Evolutionary conservation across 2,113 vertebrate species (phyloP), one percentile per base, ranked within the genome.

Genomic region (Felis chaus): DNA sequence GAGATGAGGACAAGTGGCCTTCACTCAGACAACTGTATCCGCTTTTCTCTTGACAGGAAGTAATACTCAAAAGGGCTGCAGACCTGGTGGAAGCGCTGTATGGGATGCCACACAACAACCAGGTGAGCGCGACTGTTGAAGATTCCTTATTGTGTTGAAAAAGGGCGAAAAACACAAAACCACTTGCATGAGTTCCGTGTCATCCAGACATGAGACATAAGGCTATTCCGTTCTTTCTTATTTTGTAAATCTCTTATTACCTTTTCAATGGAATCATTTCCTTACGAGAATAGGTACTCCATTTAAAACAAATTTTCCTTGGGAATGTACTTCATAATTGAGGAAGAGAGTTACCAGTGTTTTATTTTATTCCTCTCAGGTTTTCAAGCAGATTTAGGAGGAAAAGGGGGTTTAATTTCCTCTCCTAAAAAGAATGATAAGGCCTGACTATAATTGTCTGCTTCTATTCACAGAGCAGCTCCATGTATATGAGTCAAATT

Each of bases 71-170:
- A 98, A 98, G 99, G 97, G 99, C 99, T 19, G 99, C 99, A 1
- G 99, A 99, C 97, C 99, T 99, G 97, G 99, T 99, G 50, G 99
- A 99, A 98, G 99, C 99, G 19, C 99, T 99, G 83, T 99, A 99
- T 48, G 99, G 99, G 85, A 99, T 99, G 99, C 99, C 99, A 66
- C 99, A 99, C 97, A 99, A 99, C 97, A 99, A 99, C 98, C 99
- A 99, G 99, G 99, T 99, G 98, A 99, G 98, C 0, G 0, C 3
- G 15, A 1, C 11, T 87, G 65, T 0, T 0, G 39, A 68, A 66
- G 25, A 11, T 9, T 79, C 86, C 63, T 53, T 65, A 3, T 12
- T 1, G 6, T 11, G 53, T 12, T 3, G 23, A 84, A 73, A 45
- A 80, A 86, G 53, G 23, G 19, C 0, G 0, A 21, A 53, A 61